Conservation (phyloP, 2,113 vertebrate genomes). For the Leucoraja erinaceus region DNA sequence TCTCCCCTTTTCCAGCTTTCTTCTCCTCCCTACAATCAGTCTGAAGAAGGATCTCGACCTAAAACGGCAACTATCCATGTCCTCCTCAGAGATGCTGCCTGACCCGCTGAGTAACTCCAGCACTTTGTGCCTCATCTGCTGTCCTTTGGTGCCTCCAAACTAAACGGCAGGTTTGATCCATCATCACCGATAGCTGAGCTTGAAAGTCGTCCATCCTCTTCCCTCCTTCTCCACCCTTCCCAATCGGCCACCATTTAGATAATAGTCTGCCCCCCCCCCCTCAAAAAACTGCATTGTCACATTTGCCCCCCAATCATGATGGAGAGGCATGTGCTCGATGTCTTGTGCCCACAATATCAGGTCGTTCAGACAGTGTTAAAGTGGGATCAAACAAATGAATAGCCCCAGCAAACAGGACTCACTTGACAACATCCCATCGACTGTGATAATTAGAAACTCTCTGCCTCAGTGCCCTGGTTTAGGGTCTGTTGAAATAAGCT, state of each 20-base stretch:
- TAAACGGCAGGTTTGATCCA: too few relatives aligned
- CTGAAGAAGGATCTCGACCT: too few relatives aligned
- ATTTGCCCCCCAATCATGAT: background rate
- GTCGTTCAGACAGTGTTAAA: background rate
- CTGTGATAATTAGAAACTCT: constrained; percentile 10
- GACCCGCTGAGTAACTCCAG: too few relatives aligned
- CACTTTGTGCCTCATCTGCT: too few relatives aligned
- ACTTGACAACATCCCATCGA: constrained; percentile 9
- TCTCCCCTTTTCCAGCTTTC: too few relatives aligned
- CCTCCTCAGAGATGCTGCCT: too few relatives aligned
- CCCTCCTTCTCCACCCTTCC: background rate
- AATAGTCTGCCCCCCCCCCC: background rate
- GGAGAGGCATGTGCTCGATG: background rate
- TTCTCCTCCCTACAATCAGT: too few relatives aligned
- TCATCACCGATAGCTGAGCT: too few relatives aligned
- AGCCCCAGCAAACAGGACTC: background rate
- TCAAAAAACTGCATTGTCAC: background rate
- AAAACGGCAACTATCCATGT: too few relatives aligned
- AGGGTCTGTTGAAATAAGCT: constrained; percentile 25
- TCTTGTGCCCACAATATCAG: background rate
- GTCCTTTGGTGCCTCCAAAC: too few relatives aligned
- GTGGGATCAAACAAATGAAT: constrained; percentile 10
- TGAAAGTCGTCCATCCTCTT: background rate
- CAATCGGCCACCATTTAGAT: too few relatives aligned
- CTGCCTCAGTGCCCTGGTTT: constrained; percentile 17